A percentile compares a stretch with the other conserved stretches of the same genome.
Evolutionary conservation across 2,888 invertebrate species (phyloP).

Genomic region (Orchesellides sinensis): DNA sequence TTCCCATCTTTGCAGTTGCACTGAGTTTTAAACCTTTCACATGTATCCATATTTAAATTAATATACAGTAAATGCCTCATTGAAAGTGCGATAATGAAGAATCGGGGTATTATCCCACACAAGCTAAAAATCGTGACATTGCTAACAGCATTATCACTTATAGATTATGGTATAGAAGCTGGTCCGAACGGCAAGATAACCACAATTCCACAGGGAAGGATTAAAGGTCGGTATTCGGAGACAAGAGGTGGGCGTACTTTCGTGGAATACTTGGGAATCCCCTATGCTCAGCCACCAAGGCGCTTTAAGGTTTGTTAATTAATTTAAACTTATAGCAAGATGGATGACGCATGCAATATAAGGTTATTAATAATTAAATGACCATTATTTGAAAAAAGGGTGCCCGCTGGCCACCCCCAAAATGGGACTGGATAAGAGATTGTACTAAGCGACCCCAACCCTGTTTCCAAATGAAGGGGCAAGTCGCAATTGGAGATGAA

Average conservation of each 20-base stretch:
- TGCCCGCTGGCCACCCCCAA: conserved; percentile 34
- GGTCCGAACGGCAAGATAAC: conserved; percentile 37
- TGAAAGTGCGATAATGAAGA: too few relatives aligned
- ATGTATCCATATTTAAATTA: too few relatives aligned
- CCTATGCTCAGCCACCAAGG: conserved; percentile 52
- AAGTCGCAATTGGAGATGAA: background rate
- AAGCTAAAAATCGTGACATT: too few relatives aligned
- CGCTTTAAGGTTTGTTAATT: conserved; percentile 52
- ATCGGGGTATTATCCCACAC: too few relatives aligned
- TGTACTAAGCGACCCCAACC: background rate
- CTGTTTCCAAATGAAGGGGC: conserved; percentile 34
- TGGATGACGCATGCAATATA: background rate
- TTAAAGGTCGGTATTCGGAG: conserved; percentile 48
- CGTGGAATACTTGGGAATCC: conserved; percentile 59
- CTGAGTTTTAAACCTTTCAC: too few relatives aligned
- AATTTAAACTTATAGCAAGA: background rate
- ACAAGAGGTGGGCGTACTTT: conserved; percentile 48
- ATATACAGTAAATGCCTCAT: too few relatives aligned
- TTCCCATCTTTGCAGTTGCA: too few relatives aligned
- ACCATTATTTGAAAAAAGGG: background rate
- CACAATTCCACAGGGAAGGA: conserved; percentile 28
- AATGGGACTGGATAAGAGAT: conserved; percentile 38
- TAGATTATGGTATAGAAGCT: background rate
- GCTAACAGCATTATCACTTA: too few relatives aligned
- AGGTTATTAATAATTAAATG: background rate